Evolutionary conservation across 2,888 invertebrate genomes (phyloP), one percentile per base, ranked within the genome.

Genomic region (Acholoe squamosa): DNA sequence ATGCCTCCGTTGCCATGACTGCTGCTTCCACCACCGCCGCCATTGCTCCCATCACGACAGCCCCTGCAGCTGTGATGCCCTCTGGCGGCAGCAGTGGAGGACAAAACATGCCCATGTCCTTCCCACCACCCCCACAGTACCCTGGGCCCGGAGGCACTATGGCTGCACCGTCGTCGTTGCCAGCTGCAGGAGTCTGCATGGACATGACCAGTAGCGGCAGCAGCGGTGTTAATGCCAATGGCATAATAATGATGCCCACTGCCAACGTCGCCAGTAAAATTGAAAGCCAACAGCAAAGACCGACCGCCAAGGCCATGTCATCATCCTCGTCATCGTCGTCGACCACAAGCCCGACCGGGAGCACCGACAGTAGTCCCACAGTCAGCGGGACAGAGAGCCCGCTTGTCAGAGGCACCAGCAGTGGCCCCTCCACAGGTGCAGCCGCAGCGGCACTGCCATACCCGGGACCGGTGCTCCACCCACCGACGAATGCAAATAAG

Each of bases 51-150:
- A 25, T 56, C 0, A 84, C 19, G 51, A 43, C 33, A n/a, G 25
- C 31, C 77, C 61, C 61, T 22, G 34, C 43, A 43, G 33, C 80
- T 14, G 25, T 34, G 22, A 80, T 80, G 80, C 14, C 43, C 33
- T 0, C 7, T 7, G 80, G 80, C 80, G 80, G 80, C 19, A 43
- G 43, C 34, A 84, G 16, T 19, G 25, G 43, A 14, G 19, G n/a
- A 14, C 86, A 22, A 28, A 28, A 52, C 52, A 19, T n/a, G 51
- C 51, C 84, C 12, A 52, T 43, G 84, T 31, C 25, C 86, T 86
- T 31, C 86, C 86, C 86, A 54, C 86, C 86, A 22, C 86, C 86
- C 25, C 86, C 86, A 5, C 86, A 86, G 56, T 86, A 86, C 54
- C 86, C 86, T 54, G 86, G 86, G 33, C 43, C 33, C 33, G 33